A percentile compares a stretch with the other conserved stretches of the same genome.
These are phyloP conservation scores for Odobenus rosmarus DNA, from an alignment of 2,113 vertebrate genomes.

Conservation along the genomic window DNA sequence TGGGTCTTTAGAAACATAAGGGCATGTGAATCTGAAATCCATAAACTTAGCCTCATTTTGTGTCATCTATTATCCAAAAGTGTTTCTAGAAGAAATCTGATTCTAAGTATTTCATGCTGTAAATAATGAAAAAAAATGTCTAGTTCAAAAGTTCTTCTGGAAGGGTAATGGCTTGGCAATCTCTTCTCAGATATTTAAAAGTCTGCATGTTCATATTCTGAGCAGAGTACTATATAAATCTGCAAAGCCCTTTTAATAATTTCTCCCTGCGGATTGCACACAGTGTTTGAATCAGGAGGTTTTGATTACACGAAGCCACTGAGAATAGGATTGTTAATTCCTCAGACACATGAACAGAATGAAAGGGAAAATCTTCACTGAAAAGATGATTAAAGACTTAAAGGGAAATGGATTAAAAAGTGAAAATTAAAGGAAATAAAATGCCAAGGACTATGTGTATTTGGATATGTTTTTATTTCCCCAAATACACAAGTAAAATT, in stretches of 20 bases:
- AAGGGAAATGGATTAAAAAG: constrained; percentile 37
- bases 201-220: constrained; percentile 39
- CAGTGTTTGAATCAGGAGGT: constrained; percentile 31
- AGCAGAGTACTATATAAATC: constrained; percentile 47
- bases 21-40: constrained; percentile 22
- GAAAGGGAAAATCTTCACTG: constrained; percentile 55
- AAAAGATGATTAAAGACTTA: constrained; percentile 67
- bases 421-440: constrained; percentile 40
- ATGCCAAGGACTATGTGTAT: not conserved
- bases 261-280: not conserved
- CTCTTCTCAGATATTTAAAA: constrained; percentile 37
- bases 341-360: not conserved
- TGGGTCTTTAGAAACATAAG: constrained; percentile 18
- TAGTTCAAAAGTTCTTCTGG: constrained; percentile 32
- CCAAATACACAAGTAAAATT: constrained; percentile 2
- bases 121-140: constrained; percentile 37
- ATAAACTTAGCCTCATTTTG: not conserved
- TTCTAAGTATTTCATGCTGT: not conserved
- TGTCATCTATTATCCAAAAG: not conserved
- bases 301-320: constrained; percentile 66
- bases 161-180: not conserved
- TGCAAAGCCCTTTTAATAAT: constrained; percentile 67
- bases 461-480: constrained; percentile 12
- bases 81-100: constrained; percentile 33
- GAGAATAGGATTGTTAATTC: constrained; percentile 66